Evolutionary conservation across 2,888 invertebrate species (phyloP).

Genomic region (Rhogogaster chlorosoma): DNA sequence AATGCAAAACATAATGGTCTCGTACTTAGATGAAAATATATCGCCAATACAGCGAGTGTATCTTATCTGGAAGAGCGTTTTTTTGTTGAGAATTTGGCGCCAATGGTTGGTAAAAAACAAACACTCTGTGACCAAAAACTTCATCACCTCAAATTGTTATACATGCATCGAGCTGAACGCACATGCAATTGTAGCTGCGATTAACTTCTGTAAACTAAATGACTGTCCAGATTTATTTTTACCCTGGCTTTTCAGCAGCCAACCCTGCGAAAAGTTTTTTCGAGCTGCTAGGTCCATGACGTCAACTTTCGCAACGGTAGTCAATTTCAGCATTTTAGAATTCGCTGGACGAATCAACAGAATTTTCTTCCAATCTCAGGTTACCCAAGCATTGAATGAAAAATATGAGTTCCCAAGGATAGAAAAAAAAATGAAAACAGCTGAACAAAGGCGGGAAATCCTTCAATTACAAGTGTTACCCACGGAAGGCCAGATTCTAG

Average conservation of each 20-base stretch:
- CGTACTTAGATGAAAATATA: constrained; percentile 30
- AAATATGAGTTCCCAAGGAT: too few relatives aligned
- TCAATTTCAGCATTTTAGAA: constrained; percentile 54
- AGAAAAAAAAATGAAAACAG: too few relatives aligned
- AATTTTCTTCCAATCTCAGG: too few relatives aligned
- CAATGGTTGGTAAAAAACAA: too few relatives aligned
- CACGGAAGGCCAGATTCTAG: constrained; percentile 11
- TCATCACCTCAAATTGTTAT: too few relatives aligned
- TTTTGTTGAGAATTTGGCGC: constrained; percentile 45
- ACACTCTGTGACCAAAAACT: too few relatives aligned
- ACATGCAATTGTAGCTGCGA: constrained; percentile 42
- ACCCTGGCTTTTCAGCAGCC: constrained; percentile 53
- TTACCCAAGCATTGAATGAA: too few relatives aligned
- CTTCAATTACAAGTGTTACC: constrained; percentile 15
- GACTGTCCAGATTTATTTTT: constrained; percentile 46
- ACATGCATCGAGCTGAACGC: too few relatives aligned
- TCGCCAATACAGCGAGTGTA: constrained; percentile 19
- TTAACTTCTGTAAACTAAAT: constrained; percentile 41
- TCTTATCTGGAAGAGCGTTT: constrained; percentile 37
- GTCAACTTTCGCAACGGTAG: constrained; percentile 53
- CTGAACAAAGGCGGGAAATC: too few relatives aligned
- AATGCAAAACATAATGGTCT: constrained; percentile 26
- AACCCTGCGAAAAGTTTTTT: constrained; percentile 55
- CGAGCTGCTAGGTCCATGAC: constrained; percentile 54
- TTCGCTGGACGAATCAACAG: constrained; percentile 50